A percentile compares a stretch with the other conserved stretches of the same genome.
These are phyloP conservation scores for Tetrao urogallus DNA, from an alignment of 2,113 vertebrate genomes.

Conservation along the genomic window DNA sequence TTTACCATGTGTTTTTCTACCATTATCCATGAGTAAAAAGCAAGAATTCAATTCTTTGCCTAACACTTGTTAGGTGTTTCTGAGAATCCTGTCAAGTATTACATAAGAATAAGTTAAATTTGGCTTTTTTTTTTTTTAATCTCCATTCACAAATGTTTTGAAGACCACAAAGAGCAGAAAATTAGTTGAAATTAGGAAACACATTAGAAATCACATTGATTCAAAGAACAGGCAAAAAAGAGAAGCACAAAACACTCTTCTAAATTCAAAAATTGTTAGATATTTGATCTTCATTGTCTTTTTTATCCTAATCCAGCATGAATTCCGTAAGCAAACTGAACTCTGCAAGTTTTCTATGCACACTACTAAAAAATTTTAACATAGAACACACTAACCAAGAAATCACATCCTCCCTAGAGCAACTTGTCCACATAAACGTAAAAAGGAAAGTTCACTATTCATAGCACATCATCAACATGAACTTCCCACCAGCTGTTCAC, in stretches of 20 bases:
- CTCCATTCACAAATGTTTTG: neutral
- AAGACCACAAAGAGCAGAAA: neutral
- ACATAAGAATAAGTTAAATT: neutral
- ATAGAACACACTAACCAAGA: neutral
- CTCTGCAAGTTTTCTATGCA: neutral
- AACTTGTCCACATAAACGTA: neutral
- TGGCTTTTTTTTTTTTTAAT: neutral
- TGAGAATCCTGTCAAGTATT: neutral
- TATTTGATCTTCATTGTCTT: neutral
- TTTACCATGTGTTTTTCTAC: neutral
- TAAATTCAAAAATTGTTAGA: neutral
- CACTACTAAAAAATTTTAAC: neutral
- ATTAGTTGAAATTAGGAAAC: neutral
- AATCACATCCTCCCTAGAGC: neutral
- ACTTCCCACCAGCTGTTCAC: neutral
- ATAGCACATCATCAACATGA: neutral
- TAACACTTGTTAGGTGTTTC: neutral
- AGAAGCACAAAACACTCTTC: neutral
- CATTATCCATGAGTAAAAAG: neutral
- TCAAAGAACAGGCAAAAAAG: neutral
- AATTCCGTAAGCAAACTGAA: neutral
- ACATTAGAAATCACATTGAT: neutral
- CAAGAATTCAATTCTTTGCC: neutral
- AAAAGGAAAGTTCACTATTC: neutral
- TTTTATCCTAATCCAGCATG: neutral